Evolutionary conservation across 2,797 vertebrate species (phyloP), one percentile per base, ranked within the genome.

Genomic region (Danio choprae): DNA sequence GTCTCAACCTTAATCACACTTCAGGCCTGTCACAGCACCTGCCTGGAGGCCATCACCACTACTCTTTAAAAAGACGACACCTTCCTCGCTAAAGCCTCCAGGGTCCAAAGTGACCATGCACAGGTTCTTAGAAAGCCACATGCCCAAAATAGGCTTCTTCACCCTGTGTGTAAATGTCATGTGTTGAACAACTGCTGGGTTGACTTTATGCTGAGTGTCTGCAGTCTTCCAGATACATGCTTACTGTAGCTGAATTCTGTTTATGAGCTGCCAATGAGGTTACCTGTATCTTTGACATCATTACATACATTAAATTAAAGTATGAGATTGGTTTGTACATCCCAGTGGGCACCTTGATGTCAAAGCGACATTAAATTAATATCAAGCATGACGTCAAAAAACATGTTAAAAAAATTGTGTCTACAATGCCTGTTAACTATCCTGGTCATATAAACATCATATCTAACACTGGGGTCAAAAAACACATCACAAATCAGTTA

Each of bases 1-100:
- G 86, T 88, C 85, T 84, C 88, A 84, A 88, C 83, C 86, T 89
- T 89, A 91, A 92, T 92, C 87, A 89, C 87, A 87, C 80, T 83
- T 84, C 84, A 85, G 88, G 67, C 87, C 85, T 86, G 88, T 90
- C 86, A 86, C 84, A 71, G 36, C 51, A 56, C 22, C 71, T 62
- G 53, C 77, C 16, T 15, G 3, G 6, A 41, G 56, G 56, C 56
- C 69, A 58, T 80, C 68, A 46, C 40, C 38, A 63, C 58, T 13
- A 20, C 20, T 64, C 58, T 64, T 70, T 72, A 63, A 72, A 71
- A 9, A 64, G 55, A 60, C 55, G 56, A 56, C 55, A n/a, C 46
- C 59, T 76, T 76, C 72, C 75, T 38, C 50, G 44, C 20, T 38
- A 12, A 56, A 74, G 22, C 69, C 56, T 50, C 20, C 38, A 71